Evolutionary conservation across 2,797 vertebrate genomes (phyloP), one percentile per base, ranked within the genome.

Genomic region (Rhyacichthys aspro): DNA sequence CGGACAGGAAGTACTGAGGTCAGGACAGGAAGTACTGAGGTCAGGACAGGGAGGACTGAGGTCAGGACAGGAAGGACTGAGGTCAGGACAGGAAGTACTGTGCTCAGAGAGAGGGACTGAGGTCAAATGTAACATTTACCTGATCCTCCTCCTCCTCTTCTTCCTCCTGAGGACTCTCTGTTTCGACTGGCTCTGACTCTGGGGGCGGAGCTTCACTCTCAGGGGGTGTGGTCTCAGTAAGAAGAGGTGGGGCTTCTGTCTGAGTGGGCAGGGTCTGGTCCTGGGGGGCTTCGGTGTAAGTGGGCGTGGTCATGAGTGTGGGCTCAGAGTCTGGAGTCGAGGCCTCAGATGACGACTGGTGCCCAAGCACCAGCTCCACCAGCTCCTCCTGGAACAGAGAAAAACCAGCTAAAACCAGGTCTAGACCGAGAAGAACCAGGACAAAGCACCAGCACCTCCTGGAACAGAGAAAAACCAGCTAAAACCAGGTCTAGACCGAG

Each of bases 401-500:
- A n/a, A 67, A 41, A 57, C 15, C 0, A 9, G 16, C 8, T 3
- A 37, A 37, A 37, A 37, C 3, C 11, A 28, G 3, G 36, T 37
- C 36, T 9, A 37, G 36, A 37, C 11, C 36, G 9, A 8, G 36
- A 12, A 98, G 90, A 38, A 98, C 94, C 77, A 98, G 91, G 62
- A 95, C 92, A n/a, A n/a, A n/a, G n/a, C 42, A 98, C 96, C 71
- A 99, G 90, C 77, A 98, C 96, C 80, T 98, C 96, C 88, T 90
- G 50, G 0, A 39, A 37, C 4, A 4, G 47, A 11, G 49, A 8
- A n/a, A 67, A 41, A 57, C 15, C 0, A 9, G 16, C 8, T 3
- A 37, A 37, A 37, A 9, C 33, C 11, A 28, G 3, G 36, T 37
- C 36, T 9, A 37, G 36, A 37, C 11, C 36, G 9, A 8, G 36